A percentile compares a stretch with the other conserved stretches of the same genome.
Conservation (phyloP, 2,113 vertebrate species). For the Desmodus rotundus region DNA sequence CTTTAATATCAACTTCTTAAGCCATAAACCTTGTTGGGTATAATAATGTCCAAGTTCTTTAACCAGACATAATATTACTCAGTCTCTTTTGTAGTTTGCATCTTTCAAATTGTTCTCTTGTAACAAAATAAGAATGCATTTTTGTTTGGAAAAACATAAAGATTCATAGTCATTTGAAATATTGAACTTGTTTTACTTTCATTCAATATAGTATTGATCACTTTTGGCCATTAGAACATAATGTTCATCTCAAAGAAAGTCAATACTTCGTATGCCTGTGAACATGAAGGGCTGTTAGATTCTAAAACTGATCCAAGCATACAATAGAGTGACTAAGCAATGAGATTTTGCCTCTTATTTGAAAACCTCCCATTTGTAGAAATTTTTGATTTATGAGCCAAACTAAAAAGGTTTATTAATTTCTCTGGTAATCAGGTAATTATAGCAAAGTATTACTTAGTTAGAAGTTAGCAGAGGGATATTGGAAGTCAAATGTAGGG, state of each 20-base stretch:
- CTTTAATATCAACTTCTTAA: not conserved
- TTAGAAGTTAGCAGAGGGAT: constrained; percentile 3
- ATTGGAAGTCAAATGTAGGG: not conserved
- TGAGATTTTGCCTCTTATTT: constrained; percentile 30
- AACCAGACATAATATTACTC: not conserved
- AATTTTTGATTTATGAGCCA: constrained; percentile 49
- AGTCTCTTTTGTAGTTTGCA: constrained; percentile 27
- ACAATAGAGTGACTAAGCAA: constrained; percentile 52
- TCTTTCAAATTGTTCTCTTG: constrained; percentile 28
- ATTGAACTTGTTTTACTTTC: constrained; percentile 30
- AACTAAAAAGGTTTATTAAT: constrained; percentile 49
- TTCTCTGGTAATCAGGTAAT: constrained; percentile 50
- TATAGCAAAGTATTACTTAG: constrained; percentile 20
- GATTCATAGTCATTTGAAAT: constrained; percentile 54
- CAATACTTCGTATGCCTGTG: constrained; percentile 36
- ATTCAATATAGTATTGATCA: constrained; percentile 58
- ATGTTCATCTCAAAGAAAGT: constrained; percentile 47
- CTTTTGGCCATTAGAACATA: constrained; percentile 54
- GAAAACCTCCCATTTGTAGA: constrained; percentile 54
- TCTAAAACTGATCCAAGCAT: constrained; percentile 36
- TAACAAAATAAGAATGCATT: constrained; percentile 34
- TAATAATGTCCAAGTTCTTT: constrained; percentile 10
- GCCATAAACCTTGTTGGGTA: not conserved
- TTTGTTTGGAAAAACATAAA: constrained; percentile 46
- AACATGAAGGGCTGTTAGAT: constrained; percentile 43